Evolutionary conservation across 1,140 invertebrate genomes (phyloP), one percentile per base, ranked within the genome.

Genomic region (Mactra quadrangularis): DNA sequence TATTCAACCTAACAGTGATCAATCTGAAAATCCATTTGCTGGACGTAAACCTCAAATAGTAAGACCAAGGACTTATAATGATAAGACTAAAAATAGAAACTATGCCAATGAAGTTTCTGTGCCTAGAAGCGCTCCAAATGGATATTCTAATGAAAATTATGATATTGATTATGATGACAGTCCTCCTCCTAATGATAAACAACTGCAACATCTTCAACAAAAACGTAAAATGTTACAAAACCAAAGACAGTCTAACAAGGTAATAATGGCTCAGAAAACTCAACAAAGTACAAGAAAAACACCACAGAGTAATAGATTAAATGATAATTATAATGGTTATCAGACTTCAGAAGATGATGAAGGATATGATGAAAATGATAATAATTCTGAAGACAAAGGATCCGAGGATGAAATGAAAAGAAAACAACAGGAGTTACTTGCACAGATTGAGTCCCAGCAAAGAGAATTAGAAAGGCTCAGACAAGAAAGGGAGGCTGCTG

Each of bases 361-460:
- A 59, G 72, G 62, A 19, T 70, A 47, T 41, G 71, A 76, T 53
- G 78, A 71, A 27, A 25, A n/a, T n/a, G 33, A 35, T n/a, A 70
- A 45, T 27, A 25, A 77, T 4, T 22, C 31, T 47, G 62, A 38
- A 22, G 35, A n/a, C 19, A 60, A 35, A 1, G 15, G 15, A 13
- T 25, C n/a, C 1, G 38, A 76, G 7, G 62, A 71, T 27, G 62
- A 70, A 50, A 57, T 83, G 19, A 70, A 76, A 27, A 41, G 29
- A 62, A 83, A 83, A 52, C 82, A 83, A 35, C 50, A 83, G n/a
- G 82, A 83, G 52, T 38, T 83, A 27, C 11, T 83, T 64, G 72
- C 60, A 35, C 57, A 77, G 64, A 76, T 83, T 1, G 82, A 60
- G 33, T 22, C 55, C 9, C 82, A 77, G 22, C 72, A 83, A 29